Base-by-base conservation (phyloP, 2,888 invertebrate genomes). In the Tachina fera region DNA sequence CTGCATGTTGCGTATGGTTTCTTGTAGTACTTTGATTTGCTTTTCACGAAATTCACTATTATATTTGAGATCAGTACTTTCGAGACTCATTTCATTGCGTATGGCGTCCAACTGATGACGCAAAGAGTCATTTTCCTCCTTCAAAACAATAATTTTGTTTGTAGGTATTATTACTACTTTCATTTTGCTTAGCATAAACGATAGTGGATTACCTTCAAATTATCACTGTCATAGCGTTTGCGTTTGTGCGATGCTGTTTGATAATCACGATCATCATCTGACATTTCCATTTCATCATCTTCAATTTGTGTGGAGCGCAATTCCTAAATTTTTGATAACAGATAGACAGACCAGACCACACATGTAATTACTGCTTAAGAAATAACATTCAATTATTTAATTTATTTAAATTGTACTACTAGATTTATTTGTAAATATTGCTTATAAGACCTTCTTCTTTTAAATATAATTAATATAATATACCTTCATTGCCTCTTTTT, bases 31-130 rank as follows among this genome's bases (percentile, higher is more conserved):
- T 92, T 96, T 95, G 88, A 97, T 95, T 92, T 98, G 97, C 89
- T 97, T 96, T 22, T 97, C 97, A 91, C 97, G 97, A 83, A 96
- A 95, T 84, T 97, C 96, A 88, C 96, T 94, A 89, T 97, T 96
- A 77, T 95, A 94, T 90, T 96, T 95, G 63, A 95, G 94, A 90
- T 98, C 98, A 41, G 95, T 95, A 91, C 97, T 97, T 39, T 98
- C 95, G 51, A 98, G 94, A 89, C 97, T 97, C 70, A 98, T 96
- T 94, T 98, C 98, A 92, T 98, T 98, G 92, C 97, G 97, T 91
- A 97, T 97, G 0, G 98, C 98, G 92, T 98, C 98, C 89, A 98
- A 92, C 93, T 98, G 97, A 92, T 98, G 98, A 84, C 96, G 95
- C 45, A 98, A 94, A 88, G 96, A 96, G 89, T 98, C 98, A 91